These are phyloP conservation scores for Orthonyx spaldingii DNA, from an alignment of 2,113 vertebrate species.

Conservation along the genomic window DNA sequence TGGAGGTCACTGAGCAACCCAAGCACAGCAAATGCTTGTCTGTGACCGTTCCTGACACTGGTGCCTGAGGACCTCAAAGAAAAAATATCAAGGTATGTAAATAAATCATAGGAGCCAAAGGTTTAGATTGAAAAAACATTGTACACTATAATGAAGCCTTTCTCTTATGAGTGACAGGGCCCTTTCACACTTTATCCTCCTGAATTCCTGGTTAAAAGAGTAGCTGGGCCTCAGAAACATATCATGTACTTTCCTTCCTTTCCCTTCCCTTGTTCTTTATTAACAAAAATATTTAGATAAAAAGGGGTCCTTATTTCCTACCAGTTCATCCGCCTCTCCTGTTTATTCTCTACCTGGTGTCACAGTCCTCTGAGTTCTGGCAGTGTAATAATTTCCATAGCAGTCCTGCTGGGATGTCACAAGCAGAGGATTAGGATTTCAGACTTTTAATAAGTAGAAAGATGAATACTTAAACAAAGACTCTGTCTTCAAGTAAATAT, in stretches of 20 bases:
- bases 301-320: constrained; percentile 34
- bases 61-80: background rate
- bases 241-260: background rate
- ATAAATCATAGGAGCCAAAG: background rate
- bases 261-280: background rate
- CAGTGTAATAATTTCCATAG: constrained; percentile 40
- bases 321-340: constrained; percentile 27
- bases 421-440: constrained; percentile 28
- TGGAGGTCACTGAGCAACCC: background rate
- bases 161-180: background rate
- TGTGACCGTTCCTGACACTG: background rate
- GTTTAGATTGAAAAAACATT: background rate
- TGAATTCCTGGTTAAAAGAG: background rate
- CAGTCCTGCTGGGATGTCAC: constrained; percentile 9
- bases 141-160: background rate
- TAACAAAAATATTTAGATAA: constrained; percentile 59
- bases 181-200: background rate
- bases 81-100: constrained; percentile 21
- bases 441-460: background rate
- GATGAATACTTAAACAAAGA: constrained; percentile 31
- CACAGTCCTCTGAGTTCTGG: background rate
- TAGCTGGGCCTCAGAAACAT: background rate
- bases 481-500: background rate
- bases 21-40: background rate
- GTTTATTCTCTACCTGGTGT: constrained; percentile 62